Evolutionary conservation across 2,888 invertebrate species (phyloP).

Genomic region (Phengaris arion): DNA sequence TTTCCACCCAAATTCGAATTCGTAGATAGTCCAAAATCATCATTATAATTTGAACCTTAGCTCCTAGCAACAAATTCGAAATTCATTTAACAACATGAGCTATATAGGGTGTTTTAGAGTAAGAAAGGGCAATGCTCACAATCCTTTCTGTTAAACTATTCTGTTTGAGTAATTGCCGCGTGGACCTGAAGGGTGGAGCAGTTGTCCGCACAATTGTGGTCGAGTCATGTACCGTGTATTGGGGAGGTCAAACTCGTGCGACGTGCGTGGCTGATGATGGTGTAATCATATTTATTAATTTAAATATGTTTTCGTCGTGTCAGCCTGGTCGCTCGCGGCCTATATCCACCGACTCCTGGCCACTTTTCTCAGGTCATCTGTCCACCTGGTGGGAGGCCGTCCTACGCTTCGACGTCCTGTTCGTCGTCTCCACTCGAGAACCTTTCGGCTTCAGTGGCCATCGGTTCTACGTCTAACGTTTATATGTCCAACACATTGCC

Average conservation of each 20-base stretch:
- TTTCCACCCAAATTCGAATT: conserved; percentile 46
- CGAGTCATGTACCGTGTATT: conserved; percentile 40
- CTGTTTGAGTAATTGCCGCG: conserved; percentile 80
- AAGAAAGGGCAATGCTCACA: conserved; percentile 56
- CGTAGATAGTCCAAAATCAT: conserved; percentile 26
- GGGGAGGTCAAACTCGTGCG: not conserved
- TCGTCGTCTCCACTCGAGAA: too few relatives aligned
- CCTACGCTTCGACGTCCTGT: too few relatives aligned
- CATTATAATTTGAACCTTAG: conserved; percentile 41
- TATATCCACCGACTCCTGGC: too few relatives aligned
- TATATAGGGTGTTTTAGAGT: conserved; percentile 42
- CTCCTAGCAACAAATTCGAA: conserved; percentile 30
- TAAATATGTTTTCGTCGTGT: not conserved
- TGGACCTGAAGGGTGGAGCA: conserved; percentile 77
- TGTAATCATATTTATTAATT: not conserved
- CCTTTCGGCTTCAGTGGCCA: too few relatives aligned
- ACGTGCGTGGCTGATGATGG: not conserved
- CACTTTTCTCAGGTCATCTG: too few relatives aligned
- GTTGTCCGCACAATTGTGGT: conserved; percentile 71
- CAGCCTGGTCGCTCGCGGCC: too few relatives aligned
- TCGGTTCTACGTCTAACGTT: too few relatives aligned
- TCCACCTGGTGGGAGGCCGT: too few relatives aligned
- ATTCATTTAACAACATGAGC: conserved; percentile 32
- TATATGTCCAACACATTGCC: too few relatives aligned
- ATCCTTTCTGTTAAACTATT: conserved; percentile 80